These are phyloP conservation scores for Phanerotoma sp. DNA, from an alignment of 2,888 invertebrate genomes.

Conservation along the genomic window DNA sequence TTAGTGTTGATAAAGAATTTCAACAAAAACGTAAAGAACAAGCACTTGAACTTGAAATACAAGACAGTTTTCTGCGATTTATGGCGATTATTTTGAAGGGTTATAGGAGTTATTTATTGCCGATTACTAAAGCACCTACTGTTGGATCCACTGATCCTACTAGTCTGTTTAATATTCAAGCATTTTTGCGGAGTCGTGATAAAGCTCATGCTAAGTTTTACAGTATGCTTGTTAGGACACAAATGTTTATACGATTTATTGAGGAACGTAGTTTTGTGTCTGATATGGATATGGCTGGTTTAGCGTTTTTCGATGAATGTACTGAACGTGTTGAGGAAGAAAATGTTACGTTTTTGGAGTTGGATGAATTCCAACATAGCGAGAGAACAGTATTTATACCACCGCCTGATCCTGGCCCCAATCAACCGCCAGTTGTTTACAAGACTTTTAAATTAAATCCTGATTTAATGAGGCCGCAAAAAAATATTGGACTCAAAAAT, in stretches of 20 bases:
- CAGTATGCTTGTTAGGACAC: slow-evolving; percentile 85
- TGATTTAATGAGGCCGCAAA: slow-evolving; percentile 60
- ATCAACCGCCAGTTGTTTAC: slow-evolving; percentile 57
- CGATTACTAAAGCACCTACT: slow-evolving; percentile 91
- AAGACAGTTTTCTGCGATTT: slow-evolving; percentile 95
- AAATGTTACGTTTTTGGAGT: slow-evolving; percentile 68
- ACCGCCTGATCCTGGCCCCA: slow-evolving; percentile 78
- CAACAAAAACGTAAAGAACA: slow-evolving; percentile 63
- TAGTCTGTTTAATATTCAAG: slow-evolving; percentile 90
- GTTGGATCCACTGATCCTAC: slow-evolving; percentile 93
- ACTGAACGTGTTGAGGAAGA: slow-evolving; percentile 71
- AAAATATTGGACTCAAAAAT: slow-evolving; percentile 50
- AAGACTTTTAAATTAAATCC: slow-evolving; percentile 66
- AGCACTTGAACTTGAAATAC: slow-evolving; percentile 88
- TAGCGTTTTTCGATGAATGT: slow-evolving; percentile 97
- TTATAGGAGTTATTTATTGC: slow-evolving; percentile 83
- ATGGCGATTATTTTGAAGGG: slow-evolving; percentile 92
- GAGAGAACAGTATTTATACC: slow-evolving; percentile 94
- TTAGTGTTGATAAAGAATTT: slow-evolving; percentile 52
- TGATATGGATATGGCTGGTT: slow-evolving; percentile 89
- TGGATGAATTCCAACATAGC: slow-evolving; percentile 73
- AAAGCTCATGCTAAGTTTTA: slow-evolving; percentile 89
- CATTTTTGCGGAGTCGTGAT: slow-evolving; percentile 86
- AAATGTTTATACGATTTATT: slow-evolving; percentile 97
- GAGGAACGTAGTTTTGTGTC: slow-evolving; percentile 98